phyloP scores from a whole-genome alignment of 2,113 vertebrate species.

The Anser cygnoides region DNA sequence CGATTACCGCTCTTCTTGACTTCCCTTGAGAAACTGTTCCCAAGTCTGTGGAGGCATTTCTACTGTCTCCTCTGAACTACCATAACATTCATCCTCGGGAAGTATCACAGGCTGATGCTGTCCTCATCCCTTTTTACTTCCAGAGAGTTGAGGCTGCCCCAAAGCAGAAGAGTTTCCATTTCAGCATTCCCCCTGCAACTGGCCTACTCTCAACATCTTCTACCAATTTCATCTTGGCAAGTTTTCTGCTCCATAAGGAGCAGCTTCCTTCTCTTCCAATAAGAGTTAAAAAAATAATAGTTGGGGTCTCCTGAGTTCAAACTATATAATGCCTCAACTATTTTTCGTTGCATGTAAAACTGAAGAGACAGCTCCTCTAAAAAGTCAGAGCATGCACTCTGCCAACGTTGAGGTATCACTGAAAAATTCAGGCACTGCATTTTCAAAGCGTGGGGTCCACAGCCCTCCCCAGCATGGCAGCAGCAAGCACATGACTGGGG shows the following conservation, averaged over 20 bases:
- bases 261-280: background rate
- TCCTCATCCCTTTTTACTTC: background rate
- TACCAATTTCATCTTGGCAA: slow-evolving; percentile 23
- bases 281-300: background rate
- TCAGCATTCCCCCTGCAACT: background rate
- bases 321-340: background rate
- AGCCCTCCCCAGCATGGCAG: accelerated
- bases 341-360: background rate
- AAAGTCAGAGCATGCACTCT: background rate
- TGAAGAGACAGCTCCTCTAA: background rate
- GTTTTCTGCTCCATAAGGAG: background rate
- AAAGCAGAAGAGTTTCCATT: background rate
- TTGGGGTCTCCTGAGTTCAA: background rate
- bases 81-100: background rate
- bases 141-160: background rate
- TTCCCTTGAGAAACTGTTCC: background rate
- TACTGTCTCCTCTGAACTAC: background rate
- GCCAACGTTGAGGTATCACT: accelerated
- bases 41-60: background rate
- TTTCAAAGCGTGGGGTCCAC: accelerated
- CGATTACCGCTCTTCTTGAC: background rate
- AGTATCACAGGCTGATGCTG: background rate
- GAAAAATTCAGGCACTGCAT: background rate
- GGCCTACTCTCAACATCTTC: background rate
- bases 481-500: accelerated